A percentile compares a stretch with the other conserved stretches of the same genome.
Evolutionary conservation across 2,113 vertebrate species (phyloP).

Genomic region (Hemichromis elongatus): DNA sequence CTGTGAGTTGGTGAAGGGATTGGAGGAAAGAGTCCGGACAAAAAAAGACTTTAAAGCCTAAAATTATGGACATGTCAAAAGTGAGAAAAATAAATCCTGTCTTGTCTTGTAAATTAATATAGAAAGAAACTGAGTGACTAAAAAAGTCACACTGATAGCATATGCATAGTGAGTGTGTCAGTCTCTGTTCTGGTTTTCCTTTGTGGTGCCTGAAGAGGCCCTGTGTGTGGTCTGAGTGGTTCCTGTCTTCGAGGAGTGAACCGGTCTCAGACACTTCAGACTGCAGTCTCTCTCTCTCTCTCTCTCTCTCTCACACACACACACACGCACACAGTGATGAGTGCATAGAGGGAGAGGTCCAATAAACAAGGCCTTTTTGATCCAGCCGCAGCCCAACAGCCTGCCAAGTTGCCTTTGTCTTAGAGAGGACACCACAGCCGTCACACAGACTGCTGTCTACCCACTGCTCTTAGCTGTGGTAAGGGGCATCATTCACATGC

Average conservation of each 20-base stretch:
- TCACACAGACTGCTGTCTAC: conserved; percentile 62
- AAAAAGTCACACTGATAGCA: conserved; percentile 16
- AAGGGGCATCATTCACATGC: conserved; percentile 58
- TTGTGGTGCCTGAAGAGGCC: conserved; percentile 52
- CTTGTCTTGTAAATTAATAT: not conserved
- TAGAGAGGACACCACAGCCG: conserved; percentile 58
- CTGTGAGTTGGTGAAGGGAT: not conserved
- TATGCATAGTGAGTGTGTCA: conserved; percentile 18
- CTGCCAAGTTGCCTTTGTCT: conserved; percentile 74
- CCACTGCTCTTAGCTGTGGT: conserved; percentile 54
- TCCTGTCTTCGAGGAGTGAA: conserved; percentile 46
- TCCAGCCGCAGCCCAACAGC: conserved; percentile 56
- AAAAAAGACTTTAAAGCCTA: not conserved
- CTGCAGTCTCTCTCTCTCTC: conserved; percentile 37
- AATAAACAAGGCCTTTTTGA: conserved; percentile 71
- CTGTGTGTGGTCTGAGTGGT: conserved; percentile 72
- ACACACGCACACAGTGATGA: conserved; percentile 45
- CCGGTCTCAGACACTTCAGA: conserved; percentile 57
- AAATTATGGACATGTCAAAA: not conserved
- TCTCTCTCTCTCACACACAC: not conserved
- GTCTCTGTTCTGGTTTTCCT: conserved; percentile 27
- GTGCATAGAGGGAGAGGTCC: conserved; percentile 55
- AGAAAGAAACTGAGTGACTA: not conserved
- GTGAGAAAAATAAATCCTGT: not conserved
- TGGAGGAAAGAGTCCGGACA: not conserved